Evolutionary conservation across 1,140 invertebrate species (phyloP).

Genomic region (Rhagoletis zephyria): DNA sequence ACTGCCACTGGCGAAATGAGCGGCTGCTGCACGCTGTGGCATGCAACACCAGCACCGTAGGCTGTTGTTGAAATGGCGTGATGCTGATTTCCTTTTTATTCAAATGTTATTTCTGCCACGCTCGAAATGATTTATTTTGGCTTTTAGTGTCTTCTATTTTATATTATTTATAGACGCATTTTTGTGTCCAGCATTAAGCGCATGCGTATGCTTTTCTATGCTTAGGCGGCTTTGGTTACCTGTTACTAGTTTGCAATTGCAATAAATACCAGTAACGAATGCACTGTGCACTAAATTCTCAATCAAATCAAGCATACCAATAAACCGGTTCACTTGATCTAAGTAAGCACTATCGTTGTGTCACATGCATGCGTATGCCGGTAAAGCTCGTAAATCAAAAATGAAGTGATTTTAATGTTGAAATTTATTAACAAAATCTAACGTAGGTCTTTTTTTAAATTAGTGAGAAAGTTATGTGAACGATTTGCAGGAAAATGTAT

Average conservation of each 20-base stretch:
- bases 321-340: not conserved
- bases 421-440: constrained; percentile 64
- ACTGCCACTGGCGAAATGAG: constrained; percentile 15
- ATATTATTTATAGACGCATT: constrained; percentile 54
- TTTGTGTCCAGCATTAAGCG: no score
- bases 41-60: not conserved
- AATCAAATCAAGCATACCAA: not conserved
- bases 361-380: not conserved
- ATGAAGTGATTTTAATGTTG: constrained; percentile 66
- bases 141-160: constrained; percentile 70
- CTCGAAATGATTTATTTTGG: constrained; percentile 66
- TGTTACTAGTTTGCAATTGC: not conserved
- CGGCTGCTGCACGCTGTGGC: not conserved
- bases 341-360: not conserved
- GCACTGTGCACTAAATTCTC: no score
- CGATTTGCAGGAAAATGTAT: no score
- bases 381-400: constrained; percentile 61
- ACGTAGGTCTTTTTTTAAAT: not conserved
- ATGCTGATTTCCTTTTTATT: not conserved
- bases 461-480: constrained; percentile 11
- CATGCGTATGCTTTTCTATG: not conserved
- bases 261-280: not conserved
- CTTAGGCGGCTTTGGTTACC: not conserved
- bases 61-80: not conserved
- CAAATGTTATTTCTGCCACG: not conserved